Conservation (phyloP, 2,113 vertebrate genomes). For the Pholis gunnellus region DNA sequence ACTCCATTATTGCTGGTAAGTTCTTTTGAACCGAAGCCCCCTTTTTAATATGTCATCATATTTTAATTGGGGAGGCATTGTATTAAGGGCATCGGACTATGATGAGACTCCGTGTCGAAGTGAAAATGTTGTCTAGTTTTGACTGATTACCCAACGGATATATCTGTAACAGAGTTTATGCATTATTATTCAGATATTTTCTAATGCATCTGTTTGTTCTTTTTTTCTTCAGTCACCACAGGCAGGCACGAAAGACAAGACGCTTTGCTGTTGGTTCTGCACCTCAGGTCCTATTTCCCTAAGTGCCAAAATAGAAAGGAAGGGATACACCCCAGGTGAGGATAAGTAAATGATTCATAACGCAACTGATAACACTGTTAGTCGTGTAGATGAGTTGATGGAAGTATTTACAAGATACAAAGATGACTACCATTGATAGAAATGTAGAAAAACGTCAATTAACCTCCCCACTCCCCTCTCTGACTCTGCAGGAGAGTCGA, state of each 20-base stretch:
- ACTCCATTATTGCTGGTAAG: slow-evolving; percentile 99
- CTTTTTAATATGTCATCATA: not conserved
- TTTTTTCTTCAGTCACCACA: slow-evolving; percentile 91
- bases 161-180: not conserved
- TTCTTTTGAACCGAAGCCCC: not conserved
- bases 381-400: slow-evolving; percentile 2
- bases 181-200: not conserved
- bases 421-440: not conserved
- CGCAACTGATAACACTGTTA: not conserved
- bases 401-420: not conserved
- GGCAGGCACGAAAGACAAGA: slow-evolving; percentile 99
- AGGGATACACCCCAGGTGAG: slow-evolving; percentile 99
- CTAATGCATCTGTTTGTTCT: not conserved
- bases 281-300: slow-evolving; percentile 99
- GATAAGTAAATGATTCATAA: slow-evolving; percentile 17
- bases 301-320: slow-evolving; percentile 99
- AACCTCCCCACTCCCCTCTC: not conserved
- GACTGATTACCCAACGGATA: not conserved
- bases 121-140: not conserved
- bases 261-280: slow-evolving; percentile 99
- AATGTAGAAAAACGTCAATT: not conserved
- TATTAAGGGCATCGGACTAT: not conserved
- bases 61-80: not conserved
- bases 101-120: not conserved
- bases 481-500: slow-evolving; percentile 91